These are phyloP conservation scores for Pelmatolapia mariae DNA, from an alignment of 2,113 vertebrate genomes.

Conservation along the genomic window DNA sequence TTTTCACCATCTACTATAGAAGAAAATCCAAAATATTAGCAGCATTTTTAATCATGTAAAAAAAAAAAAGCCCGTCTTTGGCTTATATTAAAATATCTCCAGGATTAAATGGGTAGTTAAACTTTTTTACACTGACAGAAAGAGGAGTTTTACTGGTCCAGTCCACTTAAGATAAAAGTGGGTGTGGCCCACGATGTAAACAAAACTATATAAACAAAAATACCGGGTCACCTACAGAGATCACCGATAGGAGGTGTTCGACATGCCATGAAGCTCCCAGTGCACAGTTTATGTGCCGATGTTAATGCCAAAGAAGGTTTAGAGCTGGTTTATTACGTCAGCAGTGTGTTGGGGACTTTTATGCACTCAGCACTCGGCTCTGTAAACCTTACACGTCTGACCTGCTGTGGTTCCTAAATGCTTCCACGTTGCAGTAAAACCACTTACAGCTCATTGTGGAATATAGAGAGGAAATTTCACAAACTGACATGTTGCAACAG, in stretches of 20 bases:
- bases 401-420: not conserved
- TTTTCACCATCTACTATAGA: not conserved
- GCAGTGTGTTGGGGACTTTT: not conserved
- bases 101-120: not conserved
- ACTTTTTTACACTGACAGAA: not conserved
- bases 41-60: not conserved
- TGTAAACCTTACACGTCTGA: not conserved
- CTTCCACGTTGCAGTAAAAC: not conserved
- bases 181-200: not conserved
- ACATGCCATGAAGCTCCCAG: not conserved
- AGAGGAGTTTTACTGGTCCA: not conserved
- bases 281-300: not conserved
- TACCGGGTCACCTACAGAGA: not conserved
- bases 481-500: not conserved
- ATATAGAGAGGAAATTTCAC: not conserved
- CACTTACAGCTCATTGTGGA: not conserved
- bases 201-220: not conserved
- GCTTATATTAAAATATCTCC: not conserved
- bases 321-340: not conserved
- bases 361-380: not conserved
- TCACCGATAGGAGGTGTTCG: not conserved
- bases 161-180: not conserved
- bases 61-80: not conserved
- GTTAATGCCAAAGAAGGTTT: not conserved
- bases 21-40: not conserved